A percentile compares a stretch with the other conserved stretches of the same genome.
Evolutionary conservation across 1,140 invertebrate species (phyloP).

Genomic region (Coelopa frigida): DNA sequence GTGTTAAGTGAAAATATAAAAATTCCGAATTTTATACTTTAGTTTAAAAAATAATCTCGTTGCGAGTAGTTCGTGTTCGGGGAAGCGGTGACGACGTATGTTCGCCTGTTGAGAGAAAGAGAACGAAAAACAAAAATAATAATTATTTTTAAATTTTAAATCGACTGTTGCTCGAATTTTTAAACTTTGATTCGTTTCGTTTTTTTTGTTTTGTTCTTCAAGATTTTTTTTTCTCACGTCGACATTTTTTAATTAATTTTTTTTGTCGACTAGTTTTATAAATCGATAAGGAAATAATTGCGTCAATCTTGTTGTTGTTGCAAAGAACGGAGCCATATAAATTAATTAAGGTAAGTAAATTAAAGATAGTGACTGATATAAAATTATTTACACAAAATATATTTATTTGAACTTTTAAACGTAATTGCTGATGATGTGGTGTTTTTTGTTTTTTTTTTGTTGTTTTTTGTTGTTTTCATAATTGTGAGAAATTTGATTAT

Average conservation of each 20-base stretch:
- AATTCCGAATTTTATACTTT: constrained; percentile 9
- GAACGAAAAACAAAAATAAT: constrained; percentile 7
- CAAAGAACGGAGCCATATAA: too few relatives aligned
- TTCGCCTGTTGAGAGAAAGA: not conserved
- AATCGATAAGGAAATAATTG: too few relatives aligned
- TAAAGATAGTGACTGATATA: too few relatives aligned
- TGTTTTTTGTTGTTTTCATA: not conserved
- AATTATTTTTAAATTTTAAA: constrained; percentile 10
- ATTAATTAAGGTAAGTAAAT: too few relatives aligned
- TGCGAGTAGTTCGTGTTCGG: not conserved
- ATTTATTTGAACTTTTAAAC: not conserved
- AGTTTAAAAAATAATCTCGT: constrained; percentile 13
- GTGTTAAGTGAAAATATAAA: constrained; percentile 13
- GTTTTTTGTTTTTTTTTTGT: not conserved
- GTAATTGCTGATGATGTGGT: not conserved
- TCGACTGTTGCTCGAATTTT: constrained; percentile 4
- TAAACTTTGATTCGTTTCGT: too few relatives aligned
- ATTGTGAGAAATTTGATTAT: too few relatives aligned
- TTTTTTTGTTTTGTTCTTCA: not conserved
- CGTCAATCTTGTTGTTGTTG: too few relatives aligned
- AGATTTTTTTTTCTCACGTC: constrained; percentile 2
- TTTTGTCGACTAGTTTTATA: too few relatives aligned
- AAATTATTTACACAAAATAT: not conserved
- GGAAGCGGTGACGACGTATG: not conserved
- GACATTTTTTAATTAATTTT: not conserved